Evolutionary conservation across 2,797 vertebrate species (phyloP), one percentile per base, ranked within the genome.

Genomic region (Anabacerthia variegaticeps): DNA sequence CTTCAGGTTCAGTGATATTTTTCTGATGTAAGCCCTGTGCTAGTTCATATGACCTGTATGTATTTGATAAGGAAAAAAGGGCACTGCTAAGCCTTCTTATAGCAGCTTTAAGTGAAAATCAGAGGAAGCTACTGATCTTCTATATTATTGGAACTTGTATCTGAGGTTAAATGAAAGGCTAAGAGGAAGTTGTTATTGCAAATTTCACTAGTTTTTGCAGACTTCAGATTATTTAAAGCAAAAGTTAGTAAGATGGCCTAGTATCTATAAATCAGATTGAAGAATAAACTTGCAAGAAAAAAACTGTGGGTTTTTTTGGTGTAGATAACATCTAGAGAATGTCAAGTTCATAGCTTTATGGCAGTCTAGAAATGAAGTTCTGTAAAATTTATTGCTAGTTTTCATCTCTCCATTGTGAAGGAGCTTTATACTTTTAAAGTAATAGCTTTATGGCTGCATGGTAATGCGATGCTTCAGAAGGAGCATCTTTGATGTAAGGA

Each of bases 381-480:
- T 80, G 37, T 75, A 78, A 89, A 94, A 87, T 52, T 76, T 68
- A 86, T 56, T 79, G 43, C 58, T 76, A 51, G n/a, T 76, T 91
- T 91, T 87, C 63, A 67, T 90, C 39, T 66, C 96, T 87, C 26
- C 34, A 14, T 93, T 92, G 61, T 72, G 66, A 90, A 92, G 37
- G 54, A 54, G 26, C 61, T 89, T 81, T 91, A 19, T 65, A 41
- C 28, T 87, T 94, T 39, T 41, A 51, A 76, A 89, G 27, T 39
- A 10, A 55, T 65, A 36, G 43, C 62, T 82, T 95, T 92, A 75
- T 77, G 71, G 46, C 41, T 73, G 3, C 16, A 6, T 48, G 32
- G 55, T 87, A 82, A 80, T 84, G 61, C 87, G 21, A 58, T 76
- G 48, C 46, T 89, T 95, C 78, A 89, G 76, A 85, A 91, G 48